Evolutionary conservation across 1,140 invertebrate genomes (phyloP), one percentile per base, ranked within the genome.

Genomic region (Drosophila fuyamai): DNA sequence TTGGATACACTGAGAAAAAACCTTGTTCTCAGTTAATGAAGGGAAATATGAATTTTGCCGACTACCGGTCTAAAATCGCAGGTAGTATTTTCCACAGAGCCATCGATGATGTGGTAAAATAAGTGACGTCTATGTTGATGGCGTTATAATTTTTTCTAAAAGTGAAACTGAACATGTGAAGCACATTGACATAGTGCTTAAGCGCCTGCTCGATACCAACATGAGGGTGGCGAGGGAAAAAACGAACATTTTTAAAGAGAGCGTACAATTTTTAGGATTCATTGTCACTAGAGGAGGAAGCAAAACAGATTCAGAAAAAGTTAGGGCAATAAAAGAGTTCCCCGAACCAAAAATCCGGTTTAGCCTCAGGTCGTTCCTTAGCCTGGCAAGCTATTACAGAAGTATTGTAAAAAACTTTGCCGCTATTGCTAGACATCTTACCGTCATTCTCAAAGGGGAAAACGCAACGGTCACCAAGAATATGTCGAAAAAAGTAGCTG

Each of bases 91-190:
- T 70, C 36, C 50, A 62, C 35, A 57, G 50, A 41, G 18, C 41
- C 7, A 54, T 70, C 27, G 66, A 62, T 7, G 58, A 70, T 53
- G 29, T 6, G 36, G 55, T 5, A 51, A 58, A n/a, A 48, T 13
- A 32, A 58, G 62, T 8, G 46, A 67, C 35, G 50, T 62, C 9
- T n/a, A n/a, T n/a, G n/a, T n/a, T n/a, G 23, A 55, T 23, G 36
- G 56, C 5, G 66, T 63, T n/a, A 63, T 70, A 0, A 41, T 63
- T 12, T 55, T 68, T 38, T 70, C 66, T 1, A 16, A 65, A 38
- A 63, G 23, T 13, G 29, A 56, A 35, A 55, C 54, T 0, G 13
- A 48, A 9, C 53, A 65, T 51, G 44, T 56, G 4, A 71, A 48
- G 2, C 35, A 71, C 9, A 56, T 65, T 6, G 27, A 61, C 4